Conservation (phyloP, 2,797 vertebrate genomes). For the Tadarida brasiliensis region DNA sequence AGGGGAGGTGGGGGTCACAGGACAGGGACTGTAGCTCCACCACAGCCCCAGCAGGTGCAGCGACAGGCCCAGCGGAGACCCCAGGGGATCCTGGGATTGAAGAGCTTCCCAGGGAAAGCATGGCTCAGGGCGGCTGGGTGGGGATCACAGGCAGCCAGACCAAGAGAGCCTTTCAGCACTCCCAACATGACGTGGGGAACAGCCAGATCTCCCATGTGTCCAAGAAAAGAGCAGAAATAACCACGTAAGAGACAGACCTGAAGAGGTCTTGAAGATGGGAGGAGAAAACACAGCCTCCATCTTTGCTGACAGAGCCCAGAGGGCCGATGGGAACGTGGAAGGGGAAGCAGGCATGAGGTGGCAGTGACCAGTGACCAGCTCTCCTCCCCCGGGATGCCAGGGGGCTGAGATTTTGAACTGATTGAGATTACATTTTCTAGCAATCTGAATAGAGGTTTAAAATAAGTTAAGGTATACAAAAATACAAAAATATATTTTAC, state of each 20-base stretch:
- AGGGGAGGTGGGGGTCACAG: neutral
- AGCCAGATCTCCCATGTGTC: neutral
- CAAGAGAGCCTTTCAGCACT: neutral
- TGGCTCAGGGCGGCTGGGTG: neutral
- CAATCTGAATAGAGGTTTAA: neutral
- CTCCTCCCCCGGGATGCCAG: neutral
- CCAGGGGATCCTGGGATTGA: neutral
- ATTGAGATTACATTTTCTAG: neutral
- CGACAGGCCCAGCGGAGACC: neutral
- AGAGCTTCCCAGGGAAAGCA: neutral
- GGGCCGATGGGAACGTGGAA: neutral
- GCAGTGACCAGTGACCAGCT: neutral
- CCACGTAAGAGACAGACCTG: neutral
- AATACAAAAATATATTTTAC: neutral
- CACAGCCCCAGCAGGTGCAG: neutral
- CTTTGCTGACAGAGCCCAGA: neutral
- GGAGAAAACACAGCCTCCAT: neutral
- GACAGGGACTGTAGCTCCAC: neutral
- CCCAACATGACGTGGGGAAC: no score
- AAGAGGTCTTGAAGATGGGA: neutral
- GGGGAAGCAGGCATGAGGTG: neutral
- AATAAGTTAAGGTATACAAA: neutral
- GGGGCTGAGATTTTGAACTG: neutral
- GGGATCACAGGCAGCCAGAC: neutral
- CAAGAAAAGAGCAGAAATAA: neutral